These are phyloP conservation scores for Macquaria australasica DNA, from an alignment of 2,113 vertebrate genomes.

Conservation along the genomic window DNA sequence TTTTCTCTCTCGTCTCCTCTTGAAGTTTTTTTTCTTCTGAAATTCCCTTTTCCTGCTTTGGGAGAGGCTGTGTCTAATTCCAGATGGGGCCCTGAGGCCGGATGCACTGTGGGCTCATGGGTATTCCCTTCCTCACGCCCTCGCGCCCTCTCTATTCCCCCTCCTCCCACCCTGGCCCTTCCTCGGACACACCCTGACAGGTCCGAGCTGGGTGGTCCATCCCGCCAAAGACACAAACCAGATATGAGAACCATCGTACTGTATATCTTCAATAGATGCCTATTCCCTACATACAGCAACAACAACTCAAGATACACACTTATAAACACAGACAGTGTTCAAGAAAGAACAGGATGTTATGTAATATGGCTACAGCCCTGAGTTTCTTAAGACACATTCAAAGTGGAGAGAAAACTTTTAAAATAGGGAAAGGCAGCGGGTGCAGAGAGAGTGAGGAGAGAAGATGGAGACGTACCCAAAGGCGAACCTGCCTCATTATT, in stretches of 20 bases:
- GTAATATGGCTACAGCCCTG: background rate
- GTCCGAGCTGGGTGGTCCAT: constrained; percentile 61
- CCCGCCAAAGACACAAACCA: constrained; percentile 7
- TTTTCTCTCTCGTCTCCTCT: constrained; percentile 19
- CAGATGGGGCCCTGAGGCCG: constrained; percentile 74
- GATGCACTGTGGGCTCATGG: constrained; percentile 71
- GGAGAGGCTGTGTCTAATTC: constrained; percentile 65
- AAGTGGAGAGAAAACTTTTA: background rate
- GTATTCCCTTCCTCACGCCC: constrained; percentile 68
- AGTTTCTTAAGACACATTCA: background rate
- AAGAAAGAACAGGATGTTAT: constrained; percentile 35
- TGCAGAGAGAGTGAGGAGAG: background rate
- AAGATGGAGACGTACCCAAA: background rate
- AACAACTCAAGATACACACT: background rate
- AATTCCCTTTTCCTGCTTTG: constrained; percentile 60
- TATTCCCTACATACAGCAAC: background rate
- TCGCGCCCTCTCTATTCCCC: constrained; percentile 1
- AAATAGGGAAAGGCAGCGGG: background rate
- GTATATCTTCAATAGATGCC: background rate
- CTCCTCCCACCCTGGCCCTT: constrained; percentile 11
- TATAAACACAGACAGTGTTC: background rate
- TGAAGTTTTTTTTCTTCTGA: constrained; percentile 12
- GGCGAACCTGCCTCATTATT: background rate
- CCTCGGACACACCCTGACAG: constrained; percentile 57
- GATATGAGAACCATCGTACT: background rate